Evolutionary conservation across 2,888 invertebrate species (phyloP).

Genomic region (Melieria picta): DNA sequence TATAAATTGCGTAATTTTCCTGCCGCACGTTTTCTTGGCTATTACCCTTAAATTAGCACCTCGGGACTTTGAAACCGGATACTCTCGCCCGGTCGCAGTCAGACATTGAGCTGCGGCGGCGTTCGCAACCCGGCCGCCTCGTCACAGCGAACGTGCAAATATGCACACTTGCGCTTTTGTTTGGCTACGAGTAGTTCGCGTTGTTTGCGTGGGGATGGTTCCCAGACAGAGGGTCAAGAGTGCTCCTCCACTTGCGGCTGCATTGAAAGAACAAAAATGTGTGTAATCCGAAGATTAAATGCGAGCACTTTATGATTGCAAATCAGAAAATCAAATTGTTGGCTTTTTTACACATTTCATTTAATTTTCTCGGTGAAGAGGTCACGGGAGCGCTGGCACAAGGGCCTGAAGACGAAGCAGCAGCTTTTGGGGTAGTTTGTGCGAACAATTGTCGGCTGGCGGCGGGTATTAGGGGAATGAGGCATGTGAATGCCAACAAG

Average conservation of each 20-base stretch:
- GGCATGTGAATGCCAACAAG: background rate
- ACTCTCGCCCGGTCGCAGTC: background rate
- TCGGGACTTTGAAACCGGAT: constrained; percentile 51
- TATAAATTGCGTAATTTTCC: constrained; percentile 63
- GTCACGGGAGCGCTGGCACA: background rate
- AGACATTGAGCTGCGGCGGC: background rate
- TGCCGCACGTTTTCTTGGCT: constrained; percentile 54
- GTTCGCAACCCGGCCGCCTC: background rate
- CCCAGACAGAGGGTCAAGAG: too few relatives aligned
- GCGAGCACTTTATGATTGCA: constrained; percentile 31
- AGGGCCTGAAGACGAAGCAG: constrained; percentile 17
- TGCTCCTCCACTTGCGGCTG: too few relatives aligned
- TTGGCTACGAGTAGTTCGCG: too few relatives aligned
- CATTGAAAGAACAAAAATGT: background rate
- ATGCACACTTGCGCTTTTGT: constrained; percentile 16
- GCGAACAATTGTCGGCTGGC: background rate
- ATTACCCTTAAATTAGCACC: constrained; percentile 63
- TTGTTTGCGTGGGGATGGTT: too few relatives aligned
- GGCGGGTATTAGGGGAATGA: background rate
- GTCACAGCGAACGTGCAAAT: constrained; percentile 45
- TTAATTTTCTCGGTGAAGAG: constrained; percentile 50
- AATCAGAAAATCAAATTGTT: constrained; percentile 56
- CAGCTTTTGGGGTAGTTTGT: background rate
- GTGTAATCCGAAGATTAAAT: background rate
- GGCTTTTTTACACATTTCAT: constrained; percentile 60